These are phyloP conservation scores for Sarcophilus harrisii DNA, from an alignment of 2,797 vertebrate genomes.

Conservation along the genomic window DNA sequence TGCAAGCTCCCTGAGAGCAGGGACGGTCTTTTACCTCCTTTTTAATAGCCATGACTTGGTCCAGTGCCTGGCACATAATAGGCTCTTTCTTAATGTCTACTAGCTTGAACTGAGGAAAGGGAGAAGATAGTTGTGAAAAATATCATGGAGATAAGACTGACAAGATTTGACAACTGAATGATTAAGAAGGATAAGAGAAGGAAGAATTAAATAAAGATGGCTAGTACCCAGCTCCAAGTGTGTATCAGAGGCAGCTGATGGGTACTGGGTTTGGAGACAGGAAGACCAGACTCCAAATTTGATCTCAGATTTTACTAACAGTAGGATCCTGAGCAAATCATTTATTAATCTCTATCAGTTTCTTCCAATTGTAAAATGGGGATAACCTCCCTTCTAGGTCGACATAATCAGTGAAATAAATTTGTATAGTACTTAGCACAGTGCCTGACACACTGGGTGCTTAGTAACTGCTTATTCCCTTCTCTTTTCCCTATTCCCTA, in stretches of 20 bases:
- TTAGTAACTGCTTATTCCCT: neutral
- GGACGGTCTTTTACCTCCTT: neutral
- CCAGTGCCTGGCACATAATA: neutral
- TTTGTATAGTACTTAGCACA: neutral
- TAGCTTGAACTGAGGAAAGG: neutral
- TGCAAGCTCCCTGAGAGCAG: neutral
- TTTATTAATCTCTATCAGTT: neutral
- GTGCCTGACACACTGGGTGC: neutral
- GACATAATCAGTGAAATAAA: neutral
- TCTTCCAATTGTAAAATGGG: neutral
- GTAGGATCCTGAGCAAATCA: neutral
- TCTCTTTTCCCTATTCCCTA: neutral
- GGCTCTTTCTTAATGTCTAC: neutral
- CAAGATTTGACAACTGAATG: neutral
- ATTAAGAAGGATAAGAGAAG: neutral
- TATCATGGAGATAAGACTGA: neutral
- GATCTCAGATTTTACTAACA: neutral
- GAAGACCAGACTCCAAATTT: neutral
- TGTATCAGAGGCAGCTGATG: neutral
- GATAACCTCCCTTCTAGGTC: neutral
- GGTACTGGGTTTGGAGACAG: neutral
- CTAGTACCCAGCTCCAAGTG: neutral
- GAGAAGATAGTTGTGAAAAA: neutral
- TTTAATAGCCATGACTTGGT: neutral
- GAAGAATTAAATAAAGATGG: neutral